Evolutionary conservation across 2,888 invertebrate genomes (phyloP), one percentile per base, ranked within the genome.

Genomic region (Campopleginae sp.): DNA sequence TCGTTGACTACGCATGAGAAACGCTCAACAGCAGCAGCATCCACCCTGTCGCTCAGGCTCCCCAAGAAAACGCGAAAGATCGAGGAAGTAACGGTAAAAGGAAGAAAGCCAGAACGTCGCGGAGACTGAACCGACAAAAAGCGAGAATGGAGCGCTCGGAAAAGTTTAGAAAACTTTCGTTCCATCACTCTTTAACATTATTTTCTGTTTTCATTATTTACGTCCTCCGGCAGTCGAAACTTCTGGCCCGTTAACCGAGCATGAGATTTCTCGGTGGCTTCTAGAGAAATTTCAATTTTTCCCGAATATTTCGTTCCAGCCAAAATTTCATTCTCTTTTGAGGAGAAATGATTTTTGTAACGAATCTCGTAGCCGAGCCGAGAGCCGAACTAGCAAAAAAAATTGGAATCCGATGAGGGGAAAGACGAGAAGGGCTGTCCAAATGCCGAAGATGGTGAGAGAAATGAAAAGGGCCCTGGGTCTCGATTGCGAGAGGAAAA

Each of bases 401-500:
- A 75, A 74, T 86, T 88, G 87, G 86, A 84, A 84, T 87, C 82
- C 77, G 80, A 86, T 85, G 80, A 76, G 42, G 51, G 54, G n/a
- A 12, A 54, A 58, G n/a, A 61, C 33, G 33, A 82, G 75, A 82
- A 66, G 78, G 79, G 82, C 76, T 79, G 85, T 85, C 79, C 85
- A 82, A 79, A 76, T 85, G 58, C 54, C 74, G 33, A 66, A 81
- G 79, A 75, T 58, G 79, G 79, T 51, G 48, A 79, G 82, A 79
- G 85, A 71, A 58, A 74, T 61, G 75, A 85, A 88, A 86, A 87
- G 88, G 86, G 89, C 87, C 88, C 90, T 88, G 86, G 87, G 87
- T 87, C 82, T 88, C 81, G 88, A 88, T 51, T 51, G 82, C 38
- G 46, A 80, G 86, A 80, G 78, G 61, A 51, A 80, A 61, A 85